Percentiles rank a stretch among this genome's conserved stretches.
phyloP scores from a whole-genome alignment of 2,797 vertebrate genomes.

The Margarornis squamiger region DNA sequence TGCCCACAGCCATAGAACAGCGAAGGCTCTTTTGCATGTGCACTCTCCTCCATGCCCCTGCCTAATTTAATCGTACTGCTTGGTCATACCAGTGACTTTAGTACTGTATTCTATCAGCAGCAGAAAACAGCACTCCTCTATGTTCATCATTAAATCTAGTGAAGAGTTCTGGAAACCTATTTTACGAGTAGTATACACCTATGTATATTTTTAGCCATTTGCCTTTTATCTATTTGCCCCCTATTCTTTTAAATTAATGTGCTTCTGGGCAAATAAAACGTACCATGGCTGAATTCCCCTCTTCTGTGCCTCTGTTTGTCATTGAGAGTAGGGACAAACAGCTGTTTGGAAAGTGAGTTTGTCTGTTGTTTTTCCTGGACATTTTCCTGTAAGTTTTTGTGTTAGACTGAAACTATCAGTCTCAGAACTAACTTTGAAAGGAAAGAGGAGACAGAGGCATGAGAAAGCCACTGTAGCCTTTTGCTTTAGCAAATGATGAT shows the following conservation, averaged over 20 bases:
- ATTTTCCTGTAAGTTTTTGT: not conserved
- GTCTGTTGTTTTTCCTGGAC: not conserved
- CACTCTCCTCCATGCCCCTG: accelerated
- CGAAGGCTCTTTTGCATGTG: accelerated
- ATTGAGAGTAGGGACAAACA: not conserved
- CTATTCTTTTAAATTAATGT: not conserved
- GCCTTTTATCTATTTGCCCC: not conserved
- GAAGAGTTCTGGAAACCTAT: not conserved
- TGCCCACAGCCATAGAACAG: accelerated
- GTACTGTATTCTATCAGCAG: not conserved
- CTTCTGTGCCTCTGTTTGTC: not conserved
- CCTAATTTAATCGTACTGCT: not conserved
- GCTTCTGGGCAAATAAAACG: not conserved
- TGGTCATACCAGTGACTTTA: not conserved
- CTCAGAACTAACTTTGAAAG: not conserved
- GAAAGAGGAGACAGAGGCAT: not conserved
- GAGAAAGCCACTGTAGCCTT: not conserved
- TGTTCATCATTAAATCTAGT: not conserved
- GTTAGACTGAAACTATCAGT: not conserved
- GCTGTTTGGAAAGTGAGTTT: not conserved
- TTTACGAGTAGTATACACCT: not conserved
- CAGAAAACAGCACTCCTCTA: not conserved
- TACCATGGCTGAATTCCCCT: not conserved
- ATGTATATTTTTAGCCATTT: not conserved
- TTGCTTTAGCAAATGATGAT: not conserved